A percentile compares a stretch with the other conserved stretches of the same genome.
Conservation (phyloP, 2,113 vertebrate genomes). For the Chauna torquata region DNA sequence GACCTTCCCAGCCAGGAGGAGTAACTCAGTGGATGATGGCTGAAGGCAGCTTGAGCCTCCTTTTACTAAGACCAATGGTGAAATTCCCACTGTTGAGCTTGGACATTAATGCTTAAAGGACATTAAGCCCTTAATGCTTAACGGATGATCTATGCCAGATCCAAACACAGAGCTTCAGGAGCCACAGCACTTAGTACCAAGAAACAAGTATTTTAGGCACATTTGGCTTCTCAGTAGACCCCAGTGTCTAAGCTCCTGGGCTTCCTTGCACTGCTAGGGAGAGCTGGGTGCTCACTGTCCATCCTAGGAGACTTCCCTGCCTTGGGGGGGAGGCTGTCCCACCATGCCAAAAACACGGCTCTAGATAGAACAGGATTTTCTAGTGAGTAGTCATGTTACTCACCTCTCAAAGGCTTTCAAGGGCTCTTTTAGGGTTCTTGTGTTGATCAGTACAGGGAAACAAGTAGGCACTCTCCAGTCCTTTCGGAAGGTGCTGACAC, state of each 20-base stretch:
- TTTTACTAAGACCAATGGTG: not conserved
- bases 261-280: not conserved
- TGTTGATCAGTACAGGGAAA: not conserved
- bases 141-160: not conserved
- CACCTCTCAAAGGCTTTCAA: not conserved
- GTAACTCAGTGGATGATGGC: not conserved
- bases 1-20: not conserved
- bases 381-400: not conserved
- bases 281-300: not conserved
- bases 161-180: not conserved
- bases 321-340: not conserved
- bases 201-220: not conserved
- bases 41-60: not conserved
- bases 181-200: not conserved
- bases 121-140: not conserved
- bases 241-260: not conserved
- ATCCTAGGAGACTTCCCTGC: not conserved
- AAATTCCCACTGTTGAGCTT: not conserved
- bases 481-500: not conserved
- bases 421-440: not conserved
- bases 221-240: not conserved
- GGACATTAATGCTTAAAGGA: not conserved
- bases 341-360: not conserved
- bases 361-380: not conserved
- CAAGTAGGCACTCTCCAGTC: not conserved